These are phyloP conservation scores for Lissonota sp. DNA, from an alignment of 2,888 invertebrate genomes.

Conservation along the genomic window DNA sequence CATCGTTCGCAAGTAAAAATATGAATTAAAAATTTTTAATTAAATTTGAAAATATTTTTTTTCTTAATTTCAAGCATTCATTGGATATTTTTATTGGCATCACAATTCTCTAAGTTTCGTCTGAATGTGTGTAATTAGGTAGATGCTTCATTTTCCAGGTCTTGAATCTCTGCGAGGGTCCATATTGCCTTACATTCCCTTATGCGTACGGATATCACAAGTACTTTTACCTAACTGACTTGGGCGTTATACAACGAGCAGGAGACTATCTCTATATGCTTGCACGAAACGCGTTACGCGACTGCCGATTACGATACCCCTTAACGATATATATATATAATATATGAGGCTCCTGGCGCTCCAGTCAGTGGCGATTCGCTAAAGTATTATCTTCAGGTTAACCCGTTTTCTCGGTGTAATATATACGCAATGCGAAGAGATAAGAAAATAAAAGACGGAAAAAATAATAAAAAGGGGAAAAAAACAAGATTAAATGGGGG, in stretches of 20 bases:
- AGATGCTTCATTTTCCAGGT: too few species aligned
- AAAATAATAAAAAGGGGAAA: slow-evolving; percentile 13
- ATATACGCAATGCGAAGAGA: slow-evolving; percentile 8
- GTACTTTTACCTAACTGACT: slow-evolving; percentile 50
- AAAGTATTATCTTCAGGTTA: slow-evolving; percentile 11
- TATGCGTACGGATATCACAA: slow-evolving; percentile 19
- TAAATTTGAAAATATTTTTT: too few species aligned
- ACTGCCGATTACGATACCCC: slow-evolving; percentile 53
- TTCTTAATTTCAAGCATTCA: too few species aligned
- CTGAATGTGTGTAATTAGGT: too few species aligned
- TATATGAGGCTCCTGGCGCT: slow-evolving; percentile 43
- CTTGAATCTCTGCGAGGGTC: too few species aligned
- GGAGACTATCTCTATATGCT: slow-evolving; percentile 51
- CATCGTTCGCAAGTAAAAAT: too few species aligned
- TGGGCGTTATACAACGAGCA: slow-evolving; percentile 42
- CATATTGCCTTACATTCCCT: too few species aligned
- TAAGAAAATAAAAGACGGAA: slow-evolving; percentile 1
- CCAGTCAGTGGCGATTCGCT: slow-evolving; percentile 25
- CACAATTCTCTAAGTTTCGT: too few species aligned
- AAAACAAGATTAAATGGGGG: not conserved
- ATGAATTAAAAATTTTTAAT: too few species aligned
- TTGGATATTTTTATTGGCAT: too few species aligned
- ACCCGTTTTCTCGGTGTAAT: slow-evolving; percentile 38
- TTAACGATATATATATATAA: too few species aligned
- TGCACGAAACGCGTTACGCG: slow-evolving; percentile 48